Conservation (phyloP, 2,113 vertebrate species). For the Serinus canaria region DNA sequence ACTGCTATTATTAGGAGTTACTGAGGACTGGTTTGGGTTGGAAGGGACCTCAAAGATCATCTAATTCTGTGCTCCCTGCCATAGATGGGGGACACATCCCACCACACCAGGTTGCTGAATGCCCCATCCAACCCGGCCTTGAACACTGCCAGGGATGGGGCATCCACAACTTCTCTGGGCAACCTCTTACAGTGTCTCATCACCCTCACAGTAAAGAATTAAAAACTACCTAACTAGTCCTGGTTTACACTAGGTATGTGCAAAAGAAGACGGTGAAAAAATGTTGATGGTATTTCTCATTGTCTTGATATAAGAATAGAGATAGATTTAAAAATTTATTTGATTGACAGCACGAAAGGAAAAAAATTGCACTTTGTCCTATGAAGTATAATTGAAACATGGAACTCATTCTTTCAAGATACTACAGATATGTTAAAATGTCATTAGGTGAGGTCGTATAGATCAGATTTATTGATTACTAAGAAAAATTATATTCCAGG, state of each 20-base stretch:
- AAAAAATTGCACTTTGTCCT: background rate
- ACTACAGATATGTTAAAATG: background rate
- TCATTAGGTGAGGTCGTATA: background rate
- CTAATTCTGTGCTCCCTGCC: background rate
- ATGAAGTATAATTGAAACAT: background rate
- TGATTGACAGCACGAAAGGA: background rate
- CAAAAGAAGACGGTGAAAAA: background rate
- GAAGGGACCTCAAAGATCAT: background rate
- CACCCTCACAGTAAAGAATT: background rate
- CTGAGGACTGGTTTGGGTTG: background rate
- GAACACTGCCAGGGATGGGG: background rate
- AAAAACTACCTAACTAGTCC: background rate
- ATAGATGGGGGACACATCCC: background rate
- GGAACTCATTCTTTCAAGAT: background rate
- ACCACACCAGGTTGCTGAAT: background rate
- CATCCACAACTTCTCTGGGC: background rate
- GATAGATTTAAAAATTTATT: background rate
- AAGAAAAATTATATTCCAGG: background rate
- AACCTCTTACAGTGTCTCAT: background rate
- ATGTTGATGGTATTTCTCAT: background rate
- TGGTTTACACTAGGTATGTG: background rate
- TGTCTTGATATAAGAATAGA: background rate
- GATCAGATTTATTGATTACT: background rate
- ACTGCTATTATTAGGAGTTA: background rate
- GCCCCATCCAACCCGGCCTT: background rate